These are phyloP conservation scores for Chauna torquata DNA, from an alignment of 2,113 vertebrate genomes.

Conservation along the genomic window DNA sequence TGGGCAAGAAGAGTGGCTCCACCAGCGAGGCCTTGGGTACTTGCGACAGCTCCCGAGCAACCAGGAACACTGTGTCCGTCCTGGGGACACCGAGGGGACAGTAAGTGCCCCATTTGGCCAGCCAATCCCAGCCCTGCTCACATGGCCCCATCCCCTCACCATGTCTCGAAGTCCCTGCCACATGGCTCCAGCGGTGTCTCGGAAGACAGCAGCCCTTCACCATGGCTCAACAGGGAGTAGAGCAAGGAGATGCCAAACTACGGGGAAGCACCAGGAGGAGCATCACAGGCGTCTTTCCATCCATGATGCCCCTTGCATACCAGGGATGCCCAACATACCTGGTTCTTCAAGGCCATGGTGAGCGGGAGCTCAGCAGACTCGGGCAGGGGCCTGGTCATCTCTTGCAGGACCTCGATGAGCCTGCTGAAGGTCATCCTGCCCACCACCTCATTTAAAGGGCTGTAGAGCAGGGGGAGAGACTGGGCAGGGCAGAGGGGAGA, in stretches of 20 bases:
- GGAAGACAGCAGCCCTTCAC: constrained; percentile 87
- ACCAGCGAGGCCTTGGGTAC: constrained; percentile 80
- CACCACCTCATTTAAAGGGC: constrained; percentile 81
- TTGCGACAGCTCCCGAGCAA: constrained; percentile 87
- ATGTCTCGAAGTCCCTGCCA: constrained; percentile 83
- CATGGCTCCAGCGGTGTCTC: constrained; percentile 78
- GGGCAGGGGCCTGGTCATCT: constrained; percentile 72
- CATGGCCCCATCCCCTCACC: constrained; percentile 73
- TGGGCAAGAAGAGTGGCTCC: constrained; percentile 89
- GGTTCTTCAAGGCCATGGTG: constrained; percentile 87
- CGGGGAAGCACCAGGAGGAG: neutral
- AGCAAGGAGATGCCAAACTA: constrained; percentile 95
- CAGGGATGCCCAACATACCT: constrained; percentile 72
- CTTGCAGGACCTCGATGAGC: constrained; percentile 84
- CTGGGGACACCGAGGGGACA: constrained; percentile 61
- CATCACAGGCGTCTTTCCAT: neutral
- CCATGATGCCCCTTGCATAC: neutral
- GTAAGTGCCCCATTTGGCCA: rapidly evolving
- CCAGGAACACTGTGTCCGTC: constrained; percentile 88
- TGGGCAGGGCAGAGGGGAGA: constrained; percentile 47
- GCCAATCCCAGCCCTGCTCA: neutral
- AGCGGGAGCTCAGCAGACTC: constrained; percentile 73
- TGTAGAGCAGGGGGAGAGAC: constrained; percentile 88
- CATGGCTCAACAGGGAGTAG: constrained; percentile 90
- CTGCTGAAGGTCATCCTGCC: constrained; percentile 83